Evolutionary conservation across 2,113 vertebrate species (phyloP).

Genomic region (Strix aluco): DNA sequence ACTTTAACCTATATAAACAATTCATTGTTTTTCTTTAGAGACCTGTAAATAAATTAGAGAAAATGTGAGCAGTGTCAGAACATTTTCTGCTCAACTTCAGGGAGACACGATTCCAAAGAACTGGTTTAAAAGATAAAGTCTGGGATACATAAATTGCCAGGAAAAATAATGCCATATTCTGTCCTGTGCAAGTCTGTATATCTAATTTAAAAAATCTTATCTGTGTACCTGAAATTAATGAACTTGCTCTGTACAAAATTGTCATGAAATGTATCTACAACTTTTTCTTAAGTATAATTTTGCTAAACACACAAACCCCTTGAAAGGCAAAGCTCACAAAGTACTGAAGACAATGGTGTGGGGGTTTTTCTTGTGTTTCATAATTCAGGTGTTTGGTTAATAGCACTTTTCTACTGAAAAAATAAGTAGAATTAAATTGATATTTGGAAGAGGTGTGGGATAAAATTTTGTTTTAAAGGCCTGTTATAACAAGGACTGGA

Average conservation of each 20-base stretch:
- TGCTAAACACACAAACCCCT: neutral
- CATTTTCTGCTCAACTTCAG: neutral
- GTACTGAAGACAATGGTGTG: neutral
- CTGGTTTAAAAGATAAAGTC: neutral
- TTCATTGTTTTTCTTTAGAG: neutral
- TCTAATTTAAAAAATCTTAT: neutral
- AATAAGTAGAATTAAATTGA: neutral
- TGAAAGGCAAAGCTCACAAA: neutral
- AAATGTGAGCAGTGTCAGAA: neutral
- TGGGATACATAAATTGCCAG: neutral
- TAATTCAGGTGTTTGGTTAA: neutral
- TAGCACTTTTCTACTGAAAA: neutral
- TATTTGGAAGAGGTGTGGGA: neutral
- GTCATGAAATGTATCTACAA: neutral
- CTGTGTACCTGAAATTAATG: neutral
- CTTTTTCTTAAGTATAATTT: neutral
- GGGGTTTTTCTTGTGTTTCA: neutral
- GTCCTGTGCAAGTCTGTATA: neutral
- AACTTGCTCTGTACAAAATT: neutral
- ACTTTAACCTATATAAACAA: neutral
- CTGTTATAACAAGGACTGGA: neutral
- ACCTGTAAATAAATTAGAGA: neutral
- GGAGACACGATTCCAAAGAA: neutral
- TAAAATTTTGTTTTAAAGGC: neutral
- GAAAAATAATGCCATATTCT: neutral